phyloP scores from a whole-genome alignment of 2,888 invertebrate genomes.

The Morpho deidamia region DNA sequence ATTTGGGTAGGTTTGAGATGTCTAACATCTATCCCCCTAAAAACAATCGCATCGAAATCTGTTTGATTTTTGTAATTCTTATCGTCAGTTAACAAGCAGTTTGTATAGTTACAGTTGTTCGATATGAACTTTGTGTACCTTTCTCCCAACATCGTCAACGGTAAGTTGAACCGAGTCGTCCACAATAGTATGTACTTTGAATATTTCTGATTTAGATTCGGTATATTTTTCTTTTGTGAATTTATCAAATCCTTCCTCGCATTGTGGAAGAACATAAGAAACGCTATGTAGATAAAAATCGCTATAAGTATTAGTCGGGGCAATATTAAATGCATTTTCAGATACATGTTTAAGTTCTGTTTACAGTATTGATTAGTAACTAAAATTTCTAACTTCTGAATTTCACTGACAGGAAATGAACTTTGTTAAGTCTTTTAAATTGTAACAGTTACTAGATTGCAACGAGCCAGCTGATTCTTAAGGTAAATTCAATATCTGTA shows the following conservation, averaged over 20 bases:
- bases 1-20: constrained; percentile 13
- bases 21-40: constrained; percentile 22
- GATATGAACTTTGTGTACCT: constrained; percentile 18
- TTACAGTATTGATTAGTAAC: too few relatives aligned
- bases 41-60: constrained; percentile 22
- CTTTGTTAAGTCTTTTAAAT: too few relatives aligned
- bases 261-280: constrained; percentile 1
- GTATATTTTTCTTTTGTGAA: constrained; percentile 2
- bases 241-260: neutral
- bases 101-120: constrained; percentile 21
- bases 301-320: constrained; percentile 2
- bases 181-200: constrained; percentile 18
- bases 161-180: constrained; percentile 12
- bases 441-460: too few relatives aligned
- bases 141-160: constrained; percentile 18
- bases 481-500: too few relatives aligned
- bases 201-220: constrained; percentile 1
- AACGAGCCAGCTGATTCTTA: too few relatives aligned
- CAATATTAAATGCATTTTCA: too few relatives aligned
- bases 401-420: too few relatives aligned
- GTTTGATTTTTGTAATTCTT: constrained; percentile 3
- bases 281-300: neutral
- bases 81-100: constrained; percentile 26
- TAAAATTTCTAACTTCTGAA: too few relatives aligned
- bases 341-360: too few relatives aligned